Evolutionary conservation across 1,140 invertebrate genomes (phyloP).

Genomic region (Amyelois transitella): DNA sequence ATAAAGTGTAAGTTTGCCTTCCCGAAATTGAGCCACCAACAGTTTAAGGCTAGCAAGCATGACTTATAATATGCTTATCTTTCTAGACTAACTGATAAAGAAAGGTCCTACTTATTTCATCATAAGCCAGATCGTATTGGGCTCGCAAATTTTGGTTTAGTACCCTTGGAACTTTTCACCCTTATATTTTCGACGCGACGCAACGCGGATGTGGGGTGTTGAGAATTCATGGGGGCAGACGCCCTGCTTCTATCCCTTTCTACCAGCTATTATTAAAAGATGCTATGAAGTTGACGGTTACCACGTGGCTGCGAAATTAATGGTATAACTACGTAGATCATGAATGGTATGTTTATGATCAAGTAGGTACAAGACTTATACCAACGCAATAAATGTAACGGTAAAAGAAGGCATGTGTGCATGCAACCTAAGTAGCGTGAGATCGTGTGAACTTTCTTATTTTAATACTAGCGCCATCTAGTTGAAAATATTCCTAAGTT

Average conservation of each 20-base stretch:
- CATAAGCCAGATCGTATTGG: too few relatives aligned
- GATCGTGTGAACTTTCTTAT: background rate
- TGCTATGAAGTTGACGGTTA: too few relatives aligned
- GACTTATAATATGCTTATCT: too few relatives aligned
- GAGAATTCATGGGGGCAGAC: constrained; percentile 2
- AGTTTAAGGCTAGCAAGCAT: too few relatives aligned
- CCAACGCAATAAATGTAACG: background rate
- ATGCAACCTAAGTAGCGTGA: background rate
- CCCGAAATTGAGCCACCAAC: too few relatives aligned
- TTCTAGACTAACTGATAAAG: too few relatives aligned
- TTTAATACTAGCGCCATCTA: background rate
- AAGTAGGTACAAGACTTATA: too few relatives aligned
- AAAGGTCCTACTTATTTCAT: too few relatives aligned
- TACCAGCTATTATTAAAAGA: background rate
- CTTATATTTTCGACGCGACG: background rate
- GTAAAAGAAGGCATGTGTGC: background rate
- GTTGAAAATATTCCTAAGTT: background rate
- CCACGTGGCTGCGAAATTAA: background rate
- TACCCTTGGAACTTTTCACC: background rate
- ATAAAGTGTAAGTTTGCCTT: too few relatives aligned
- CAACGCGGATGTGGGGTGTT: background rate
- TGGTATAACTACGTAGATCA: too few relatives aligned
- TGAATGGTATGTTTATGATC: too few relatives aligned
- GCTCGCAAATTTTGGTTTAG: background rate
- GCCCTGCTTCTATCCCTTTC: background rate